Evolutionary conservation across 2,888 invertebrate species (phyloP), one percentile per base, ranked within the genome.

Genomic region (Drosophila birchii): DNA sequence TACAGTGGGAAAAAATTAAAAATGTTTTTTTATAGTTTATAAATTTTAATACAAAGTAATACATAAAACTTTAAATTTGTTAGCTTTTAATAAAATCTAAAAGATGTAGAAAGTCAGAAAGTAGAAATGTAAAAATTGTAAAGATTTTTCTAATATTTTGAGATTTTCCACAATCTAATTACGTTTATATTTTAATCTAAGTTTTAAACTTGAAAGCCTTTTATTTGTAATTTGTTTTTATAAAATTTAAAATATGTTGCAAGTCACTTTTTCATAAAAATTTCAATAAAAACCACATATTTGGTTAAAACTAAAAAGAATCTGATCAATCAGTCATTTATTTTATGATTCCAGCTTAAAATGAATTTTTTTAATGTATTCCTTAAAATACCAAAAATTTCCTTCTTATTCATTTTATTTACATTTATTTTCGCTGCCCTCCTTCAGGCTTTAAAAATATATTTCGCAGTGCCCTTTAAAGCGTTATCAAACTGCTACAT

Each of bases 401-500:
- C 2, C 6, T 3, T 43, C 6, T n/a, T 3, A 8, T 47, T 26
- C 1, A 23, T 7, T 8, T 7, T 44, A 8, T 8, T 7, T 29
- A 7, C n/a, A 12, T 34, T 16, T 32, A 11, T 18, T 49, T 8
- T 8, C 3, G 14, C 7, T 32, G 0, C 12, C 4, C 7, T 32
- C 1, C 1, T 1, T 34, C 8, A 20, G 5, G 5, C 0, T 12
- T 34, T 36, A 18, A 14, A 56, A 20, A 23, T 38, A 26, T 38
- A 12, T 54, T 38, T n/a, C n/a, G 0, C 14, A 0, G 16, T 47
- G 20, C 32, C n/a, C 29, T 49, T 41, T 62, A 58, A 58, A 58
- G 5, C 18, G 2, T 43, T 62, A 53, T 53, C 66, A 64, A 64
- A 38, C 53, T 64, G 44, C 2, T 63, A 8, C 20, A 18, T 6